Evolutionary conservation across 2,797 vertebrate genomes (phyloP).

Genomic region (Oreonectes daqikongensis): DNA sequence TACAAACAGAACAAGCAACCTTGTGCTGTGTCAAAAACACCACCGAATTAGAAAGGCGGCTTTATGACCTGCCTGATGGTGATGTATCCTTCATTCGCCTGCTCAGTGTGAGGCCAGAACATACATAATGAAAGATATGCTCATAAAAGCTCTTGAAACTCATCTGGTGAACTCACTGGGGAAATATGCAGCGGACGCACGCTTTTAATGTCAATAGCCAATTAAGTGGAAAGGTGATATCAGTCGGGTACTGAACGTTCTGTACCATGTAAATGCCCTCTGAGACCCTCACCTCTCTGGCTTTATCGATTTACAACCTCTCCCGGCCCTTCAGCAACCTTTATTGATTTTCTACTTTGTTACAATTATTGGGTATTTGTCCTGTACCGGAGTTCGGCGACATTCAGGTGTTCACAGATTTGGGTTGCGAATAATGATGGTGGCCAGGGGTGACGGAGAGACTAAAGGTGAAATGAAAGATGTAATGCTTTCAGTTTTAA

Average conservation of each 20-base stretch:
- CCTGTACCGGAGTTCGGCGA: slow-evolving; percentile 15
- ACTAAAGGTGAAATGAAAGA: neutral
- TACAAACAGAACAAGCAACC: neutral
- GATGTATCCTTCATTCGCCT: neutral
- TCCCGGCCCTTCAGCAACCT: slow-evolving; percentile 48
- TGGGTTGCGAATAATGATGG: neutral
- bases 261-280: slow-evolving; percentile 51
- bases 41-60: neutral
- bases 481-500: too few species aligned
- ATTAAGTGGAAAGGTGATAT: slow-evolving; percentile 35
- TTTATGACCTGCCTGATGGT: neutral
- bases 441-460: neutral
- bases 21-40: slow-evolving; percentile 15
- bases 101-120: neutral
- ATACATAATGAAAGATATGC: neutral
- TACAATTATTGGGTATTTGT: slow-evolving; percentile 73
- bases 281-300: slow-evolving; percentile 41
- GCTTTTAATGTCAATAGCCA: slow-evolving; percentile 45
- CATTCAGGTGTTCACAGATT: slow-evolving; percentile 9
- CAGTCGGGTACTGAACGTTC: neutral
- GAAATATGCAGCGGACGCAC: slow-evolving; percentile 11
- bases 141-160: slow-evolving; percentile 20
- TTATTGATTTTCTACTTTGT: slow-evolving; percentile 75
- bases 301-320: slow-evolving; percentile 53
- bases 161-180: slow-evolving; percentile 2